Percentiles rank a stretch among this genome's conserved stretches.
phyloP scores from a whole-genome alignment of 2,113 vertebrate species.

The Acrocephalus kingi region DNA sequence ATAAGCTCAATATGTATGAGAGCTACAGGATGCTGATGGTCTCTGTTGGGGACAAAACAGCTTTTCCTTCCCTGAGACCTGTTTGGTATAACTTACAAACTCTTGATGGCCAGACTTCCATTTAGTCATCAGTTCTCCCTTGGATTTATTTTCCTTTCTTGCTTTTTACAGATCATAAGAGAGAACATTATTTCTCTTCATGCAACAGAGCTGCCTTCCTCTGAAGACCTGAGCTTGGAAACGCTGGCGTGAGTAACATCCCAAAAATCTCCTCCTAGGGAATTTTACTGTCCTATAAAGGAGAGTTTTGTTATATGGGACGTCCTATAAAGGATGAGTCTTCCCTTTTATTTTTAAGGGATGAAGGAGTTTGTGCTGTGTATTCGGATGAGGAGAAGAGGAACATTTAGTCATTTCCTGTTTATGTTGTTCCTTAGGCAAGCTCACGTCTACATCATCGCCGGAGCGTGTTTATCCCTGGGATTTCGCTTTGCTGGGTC shows the following conservation, averaged over 20 bases:
- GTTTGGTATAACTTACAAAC: background rate
- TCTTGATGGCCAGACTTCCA: background rate
- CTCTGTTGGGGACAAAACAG: background rate
- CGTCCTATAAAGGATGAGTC: background rate
- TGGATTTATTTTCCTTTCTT: background rate
- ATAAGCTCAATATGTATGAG: background rate
- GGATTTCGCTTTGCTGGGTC: constrained; percentile 96
- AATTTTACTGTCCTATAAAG: background rate
- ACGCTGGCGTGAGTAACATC: constrained; percentile 87
- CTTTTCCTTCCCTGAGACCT: background rate
- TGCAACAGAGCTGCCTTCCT: constrained; percentile 80
- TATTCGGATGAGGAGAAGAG: background rate
- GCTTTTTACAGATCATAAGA: constrained; percentile 86
- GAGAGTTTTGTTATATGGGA: background rate
- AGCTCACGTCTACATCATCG: constrained; percentile 96
- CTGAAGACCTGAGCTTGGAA: constrained; percentile 94
- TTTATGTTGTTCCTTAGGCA: constrained; percentile 78
- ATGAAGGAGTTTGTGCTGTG: background rate
- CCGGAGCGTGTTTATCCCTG: constrained; percentile 93
- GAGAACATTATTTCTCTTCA: constrained; percentile 86
- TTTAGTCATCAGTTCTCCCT: background rate
- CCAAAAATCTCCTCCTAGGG: background rate
- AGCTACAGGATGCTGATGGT: background rate
- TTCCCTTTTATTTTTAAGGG: background rate
- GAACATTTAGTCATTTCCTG: background rate